These are phyloP conservation scores for Brachionus plicatilis DNA, from an alignment of 1,140 invertebrate species.

Conservation along the genomic window DNA sequence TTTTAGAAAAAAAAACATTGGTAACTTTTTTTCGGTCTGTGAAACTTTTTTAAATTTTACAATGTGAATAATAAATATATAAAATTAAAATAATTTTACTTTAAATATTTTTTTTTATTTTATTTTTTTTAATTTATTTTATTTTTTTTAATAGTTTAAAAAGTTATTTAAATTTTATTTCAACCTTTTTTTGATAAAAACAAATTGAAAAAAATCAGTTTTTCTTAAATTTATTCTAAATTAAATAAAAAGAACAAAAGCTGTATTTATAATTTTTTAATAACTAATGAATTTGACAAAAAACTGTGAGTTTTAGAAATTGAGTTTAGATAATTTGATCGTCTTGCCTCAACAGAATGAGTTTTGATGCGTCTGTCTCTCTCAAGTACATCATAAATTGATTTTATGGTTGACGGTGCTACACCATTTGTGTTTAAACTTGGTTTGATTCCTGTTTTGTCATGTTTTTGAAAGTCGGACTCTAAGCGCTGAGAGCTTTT, in stretches of 20 bases:
- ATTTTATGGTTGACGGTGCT: background rate
- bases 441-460: background rate
- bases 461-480: background rate
- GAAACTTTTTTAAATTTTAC: too few relatives aligned
- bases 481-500: background rate
- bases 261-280: background rate
- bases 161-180: too few relatives aligned
- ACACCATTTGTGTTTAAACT: background rate
- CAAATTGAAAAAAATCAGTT: background rate
- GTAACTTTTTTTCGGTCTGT: too few relatives aligned
- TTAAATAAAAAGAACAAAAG: background rate
- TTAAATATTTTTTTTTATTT: too few relatives aligned
- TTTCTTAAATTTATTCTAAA: background rate
- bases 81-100: too few relatives aligned
- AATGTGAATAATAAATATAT: too few relatives aligned
- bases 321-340: conserved; percentile 1
- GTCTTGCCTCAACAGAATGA: background rate
- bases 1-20: too few relatives aligned
- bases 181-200: background rate
- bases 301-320: background rate
- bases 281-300: conserved; percentile 12
- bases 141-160: too few relatives aligned
- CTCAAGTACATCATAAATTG: background rate
- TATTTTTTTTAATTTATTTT: too few relatives aligned
- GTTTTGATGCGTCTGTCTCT: background rate